Conservation (phyloP, 2,113 vertebrate genomes). For the Petromus typicus region DNA sequence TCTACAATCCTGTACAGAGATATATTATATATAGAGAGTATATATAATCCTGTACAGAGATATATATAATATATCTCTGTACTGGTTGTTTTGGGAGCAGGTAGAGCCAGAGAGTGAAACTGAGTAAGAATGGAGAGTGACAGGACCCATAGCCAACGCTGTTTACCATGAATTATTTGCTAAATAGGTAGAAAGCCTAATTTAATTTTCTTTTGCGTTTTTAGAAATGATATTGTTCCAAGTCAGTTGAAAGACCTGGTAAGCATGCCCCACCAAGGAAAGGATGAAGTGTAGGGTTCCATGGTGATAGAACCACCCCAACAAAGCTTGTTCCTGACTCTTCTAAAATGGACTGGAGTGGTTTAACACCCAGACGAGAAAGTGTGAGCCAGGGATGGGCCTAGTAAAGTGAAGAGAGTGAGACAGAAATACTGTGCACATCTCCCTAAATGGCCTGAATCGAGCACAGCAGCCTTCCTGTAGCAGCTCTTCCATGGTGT, state of each 20-base stretch:
- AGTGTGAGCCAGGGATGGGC: not conserved
- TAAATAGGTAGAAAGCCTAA: not conserved
- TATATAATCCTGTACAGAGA: not conserved
- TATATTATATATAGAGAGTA: not conserved
- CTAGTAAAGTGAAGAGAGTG: not conserved
- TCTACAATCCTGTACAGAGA: not conserved
- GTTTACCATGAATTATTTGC: not conserved
- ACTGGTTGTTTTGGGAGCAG: not conserved
- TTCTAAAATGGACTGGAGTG: not conserved
- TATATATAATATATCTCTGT: too few species aligned
- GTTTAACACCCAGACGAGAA: not conserved
- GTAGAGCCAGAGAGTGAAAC: not conserved
- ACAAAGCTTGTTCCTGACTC: not conserved
- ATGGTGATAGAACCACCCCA: not conserved
- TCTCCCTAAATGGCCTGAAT: not conserved
- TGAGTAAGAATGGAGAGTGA: not conserved
- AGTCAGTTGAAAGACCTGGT: constrained; percentile 14
- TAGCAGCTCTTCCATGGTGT: too few species aligned
- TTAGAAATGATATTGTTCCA: constrained; percentile 12
- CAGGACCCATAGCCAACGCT: not conserved
- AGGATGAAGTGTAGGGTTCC: not conserved
- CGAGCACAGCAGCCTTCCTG: not conserved
- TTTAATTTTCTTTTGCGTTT: constrained; percentile 59
- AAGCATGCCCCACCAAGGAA: not conserved
- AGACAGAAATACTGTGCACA: not conserved